Evolutionary conservation across 2,113 vertebrate species (phyloP).

Genomic region (Indicator indicator): DNA sequence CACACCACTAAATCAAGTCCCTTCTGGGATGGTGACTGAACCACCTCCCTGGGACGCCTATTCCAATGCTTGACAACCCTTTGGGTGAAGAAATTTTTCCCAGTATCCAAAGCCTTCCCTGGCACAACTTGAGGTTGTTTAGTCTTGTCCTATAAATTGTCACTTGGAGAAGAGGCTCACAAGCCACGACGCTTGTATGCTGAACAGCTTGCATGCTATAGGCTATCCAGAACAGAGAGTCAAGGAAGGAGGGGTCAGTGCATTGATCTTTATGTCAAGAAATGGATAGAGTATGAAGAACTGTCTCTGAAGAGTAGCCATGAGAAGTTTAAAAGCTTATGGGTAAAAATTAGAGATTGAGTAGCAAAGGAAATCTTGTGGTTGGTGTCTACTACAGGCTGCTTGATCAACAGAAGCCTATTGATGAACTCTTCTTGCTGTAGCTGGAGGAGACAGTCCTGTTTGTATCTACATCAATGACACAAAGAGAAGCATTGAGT

Average conservation of each 20-base stretch:
- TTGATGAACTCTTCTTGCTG: background rate
- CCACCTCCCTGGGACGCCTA: background rate
- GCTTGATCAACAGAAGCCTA: background rate
- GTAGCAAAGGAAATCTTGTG: too few relatives aligned
- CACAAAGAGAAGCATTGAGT: too few relatives aligned
- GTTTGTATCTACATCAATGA: background rate
- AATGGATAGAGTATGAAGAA: too few relatives aligned
- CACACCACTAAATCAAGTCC: background rate
- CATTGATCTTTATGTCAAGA: background rate
- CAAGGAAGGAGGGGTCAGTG: too few relatives aligned
- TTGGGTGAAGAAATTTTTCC: background rate
- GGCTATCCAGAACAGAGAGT: background rate
- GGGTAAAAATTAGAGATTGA: too few relatives aligned
- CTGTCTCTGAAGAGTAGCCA: too few relatives aligned
- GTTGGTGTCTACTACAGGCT: background rate
- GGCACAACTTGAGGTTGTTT: too few relatives aligned
- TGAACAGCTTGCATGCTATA: background rate
- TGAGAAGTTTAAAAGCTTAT: too few relatives aligned
- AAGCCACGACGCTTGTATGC: background rate
- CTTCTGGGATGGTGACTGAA: background rate
- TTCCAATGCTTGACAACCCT: background rate
- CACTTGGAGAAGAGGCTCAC: too few relatives aligned
- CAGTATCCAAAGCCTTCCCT: too few relatives aligned
- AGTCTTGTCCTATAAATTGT: too few relatives aligned
- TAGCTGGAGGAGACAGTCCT: background rate